Evolutionary conservation across 2,888 invertebrate species (phyloP), one percentile per base, ranked within the genome.

Genomic region (Drosophila robusta): DNA sequence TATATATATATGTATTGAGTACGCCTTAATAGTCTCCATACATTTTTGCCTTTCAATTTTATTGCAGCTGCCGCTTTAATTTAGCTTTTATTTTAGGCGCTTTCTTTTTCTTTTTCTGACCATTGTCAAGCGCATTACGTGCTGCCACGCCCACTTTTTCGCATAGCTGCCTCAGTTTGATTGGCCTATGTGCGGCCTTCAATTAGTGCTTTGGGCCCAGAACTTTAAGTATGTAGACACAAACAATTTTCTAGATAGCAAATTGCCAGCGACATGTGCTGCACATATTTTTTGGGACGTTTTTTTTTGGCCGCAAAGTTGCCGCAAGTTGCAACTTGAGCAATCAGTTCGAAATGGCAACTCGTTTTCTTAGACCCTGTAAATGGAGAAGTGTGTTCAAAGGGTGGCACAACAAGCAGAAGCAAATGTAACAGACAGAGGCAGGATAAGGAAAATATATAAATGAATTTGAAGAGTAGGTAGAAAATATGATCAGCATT

Each of bases 231-330:
- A 72, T 60, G 68, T 47, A 64, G 75, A 68, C 61, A 75, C 60
- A 75, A 75, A 75, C 75, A 72, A 75, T 75, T 75, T 75, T 68
- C 46, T 38, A 42, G 70, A 61, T 51, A 74, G 70, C 68, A 78
- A 82, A 83, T 84, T 78, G 81, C 71, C 66, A 69, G 62, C 78
- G 77, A 80, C 83, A 80, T 82, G 77, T 82, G 82, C 67, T 57
- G 69, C 75, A 80, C 67, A 72, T 14, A 36, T 63, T 60, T 63
- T 60, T 29, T 46, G 56, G 0, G 11, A 12, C 12, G n/a, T 26
- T 26, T 8, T 29, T 29, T 29, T 29, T 34, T 34, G 34, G 46
- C 29, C 24, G 34, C 55, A 16, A 26, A 26, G 41, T 55, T 47
- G 58, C 51, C 36, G 32, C 64, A 61, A 61, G 75, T 69, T 72